Percentiles rank a stretch among this genome's conserved stretches.
phyloP scores from a whole-genome alignment of 2,797 vertebrate species.

The Capromys pilorides region DNA sequence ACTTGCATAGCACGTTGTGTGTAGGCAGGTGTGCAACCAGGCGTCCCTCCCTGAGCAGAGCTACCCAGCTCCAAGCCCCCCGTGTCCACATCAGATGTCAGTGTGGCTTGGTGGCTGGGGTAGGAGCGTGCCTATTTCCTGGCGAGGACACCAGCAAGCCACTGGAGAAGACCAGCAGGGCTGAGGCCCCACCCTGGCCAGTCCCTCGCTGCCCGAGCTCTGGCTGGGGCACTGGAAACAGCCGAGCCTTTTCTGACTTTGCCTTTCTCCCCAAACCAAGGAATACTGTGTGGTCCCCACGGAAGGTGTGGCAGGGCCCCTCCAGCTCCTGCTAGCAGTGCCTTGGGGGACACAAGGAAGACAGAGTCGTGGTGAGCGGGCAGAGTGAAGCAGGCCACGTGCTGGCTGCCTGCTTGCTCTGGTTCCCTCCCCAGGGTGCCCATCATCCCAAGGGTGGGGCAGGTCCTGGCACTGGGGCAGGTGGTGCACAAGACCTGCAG shows the following conservation, averaged over 20 bases:
- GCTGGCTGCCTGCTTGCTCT: rapidly evolving
- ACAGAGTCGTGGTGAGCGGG: rapidly evolving
- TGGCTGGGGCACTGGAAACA: not conserved
- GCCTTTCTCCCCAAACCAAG: not conserved
- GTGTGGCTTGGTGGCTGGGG: not conserved
- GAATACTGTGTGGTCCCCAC: too few species aligned
- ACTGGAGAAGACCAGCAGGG: rapidly evolving
- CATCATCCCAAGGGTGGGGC: not conserved
- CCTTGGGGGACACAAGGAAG: not conserved
- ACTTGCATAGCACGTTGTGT: not conserved
- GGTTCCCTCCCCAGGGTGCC: not conserved
- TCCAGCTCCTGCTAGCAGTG: not conserved
- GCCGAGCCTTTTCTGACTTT: not conserved
- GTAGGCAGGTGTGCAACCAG: too few species aligned
- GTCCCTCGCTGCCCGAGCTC: not conserved
- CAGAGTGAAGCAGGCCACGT: not conserved
- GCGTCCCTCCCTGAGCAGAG: not conserved
- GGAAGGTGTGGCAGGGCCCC: not conserved
- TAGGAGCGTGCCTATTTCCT: too few species aligned
- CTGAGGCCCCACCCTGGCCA: not conserved
- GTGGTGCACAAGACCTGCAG: rapidly evolving
- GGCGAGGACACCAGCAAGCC: rapidly evolving
- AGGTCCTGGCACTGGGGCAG: not conserved
- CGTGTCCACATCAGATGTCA: rapidly evolving
- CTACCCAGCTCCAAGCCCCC: not conserved